phyloP scores from a whole-genome alignment of 64 coral and sea anemone species.

The Pachyseris speciosa region DNA sequence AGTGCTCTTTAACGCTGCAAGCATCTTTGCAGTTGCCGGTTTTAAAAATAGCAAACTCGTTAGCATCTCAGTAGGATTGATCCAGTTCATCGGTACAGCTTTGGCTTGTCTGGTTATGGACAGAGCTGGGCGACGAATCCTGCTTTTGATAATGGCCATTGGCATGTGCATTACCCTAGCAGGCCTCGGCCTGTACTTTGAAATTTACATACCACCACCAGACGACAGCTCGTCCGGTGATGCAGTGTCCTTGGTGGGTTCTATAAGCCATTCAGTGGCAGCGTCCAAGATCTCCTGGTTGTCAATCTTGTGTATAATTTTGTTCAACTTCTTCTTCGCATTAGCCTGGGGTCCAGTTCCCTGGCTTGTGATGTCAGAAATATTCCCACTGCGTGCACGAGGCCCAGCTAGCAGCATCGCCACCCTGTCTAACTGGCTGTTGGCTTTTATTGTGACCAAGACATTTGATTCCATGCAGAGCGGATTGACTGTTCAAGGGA shows the following conservation, averaged over 20 bases:
- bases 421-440: constrained; percentile 57
- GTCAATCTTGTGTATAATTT: constrained; percentile 73
- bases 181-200: constrained; percentile 76
- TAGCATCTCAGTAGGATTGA: constrained; percentile 63
- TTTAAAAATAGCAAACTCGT: constrained; percentile 75
- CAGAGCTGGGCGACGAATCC: constrained; percentile 78
- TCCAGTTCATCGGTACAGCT: constrained; percentile 79
- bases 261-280: constrained; percentile 69
- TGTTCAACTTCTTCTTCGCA: constrained; percentile 75
- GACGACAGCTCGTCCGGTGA: not conserved
- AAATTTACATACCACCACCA: constrained; percentile 61
- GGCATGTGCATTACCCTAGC: constrained; percentile 73
- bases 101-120: constrained; percentile 83
- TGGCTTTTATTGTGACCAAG: constrained; percentile 69
- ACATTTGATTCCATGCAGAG: constrained; percentile 49
- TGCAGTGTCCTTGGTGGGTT: constrained; percentile 33
- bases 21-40: constrained; percentile 76
- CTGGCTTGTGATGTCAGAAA: constrained; percentile 92
- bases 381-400: constrained; percentile 70
- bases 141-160: constrained; percentile 58
- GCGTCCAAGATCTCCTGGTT: constrained; percentile 70
- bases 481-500: constrained; percentile 62
- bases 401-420: constrained; percentile 66
- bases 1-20: constrained; percentile 77
- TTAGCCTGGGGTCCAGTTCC: constrained; percentile 81